Percentiles rank a stretch among this genome's conserved stretches.
phyloP scores from a whole-genome alignment of 2,113 vertebrate genomes.

The Saguinus imperator region DNA sequence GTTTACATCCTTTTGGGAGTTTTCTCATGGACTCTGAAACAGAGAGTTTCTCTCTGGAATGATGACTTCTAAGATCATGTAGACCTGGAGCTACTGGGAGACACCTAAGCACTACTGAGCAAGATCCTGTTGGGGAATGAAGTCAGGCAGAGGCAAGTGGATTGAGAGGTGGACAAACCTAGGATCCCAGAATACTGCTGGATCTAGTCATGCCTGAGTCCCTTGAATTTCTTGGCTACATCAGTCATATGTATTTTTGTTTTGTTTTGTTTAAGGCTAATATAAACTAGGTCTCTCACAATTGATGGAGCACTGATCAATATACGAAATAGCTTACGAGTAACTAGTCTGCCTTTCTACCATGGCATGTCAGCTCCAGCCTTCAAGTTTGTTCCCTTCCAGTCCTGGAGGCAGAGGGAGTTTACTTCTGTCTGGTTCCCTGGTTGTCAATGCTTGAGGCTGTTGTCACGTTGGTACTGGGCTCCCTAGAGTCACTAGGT shows the following conservation, averaged over 20 bases:
- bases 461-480: too few species aligned
- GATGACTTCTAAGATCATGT: background rate
- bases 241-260: background rate
- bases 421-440: background rate
- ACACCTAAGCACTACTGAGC: background rate
- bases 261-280: background rate
- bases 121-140: background rate
- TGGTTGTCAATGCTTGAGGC: background rate
- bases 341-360: background rate
- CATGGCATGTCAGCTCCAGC: background rate
- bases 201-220: background rate
- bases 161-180: background rate
- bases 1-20: background rate
- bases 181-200: too few species aligned
- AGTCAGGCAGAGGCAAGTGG: background rate
- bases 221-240: background rate
- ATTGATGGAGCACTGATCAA: background rate
- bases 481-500: background rate
- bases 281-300: background rate
- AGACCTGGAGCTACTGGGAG: background rate
- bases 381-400: background rate
- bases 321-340: background rate
- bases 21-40: background rate
- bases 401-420: background rate
- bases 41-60: background rate